Conservation (phyloP, 2,113 vertebrate species). For the Pycnonotus jocosus region DNA sequence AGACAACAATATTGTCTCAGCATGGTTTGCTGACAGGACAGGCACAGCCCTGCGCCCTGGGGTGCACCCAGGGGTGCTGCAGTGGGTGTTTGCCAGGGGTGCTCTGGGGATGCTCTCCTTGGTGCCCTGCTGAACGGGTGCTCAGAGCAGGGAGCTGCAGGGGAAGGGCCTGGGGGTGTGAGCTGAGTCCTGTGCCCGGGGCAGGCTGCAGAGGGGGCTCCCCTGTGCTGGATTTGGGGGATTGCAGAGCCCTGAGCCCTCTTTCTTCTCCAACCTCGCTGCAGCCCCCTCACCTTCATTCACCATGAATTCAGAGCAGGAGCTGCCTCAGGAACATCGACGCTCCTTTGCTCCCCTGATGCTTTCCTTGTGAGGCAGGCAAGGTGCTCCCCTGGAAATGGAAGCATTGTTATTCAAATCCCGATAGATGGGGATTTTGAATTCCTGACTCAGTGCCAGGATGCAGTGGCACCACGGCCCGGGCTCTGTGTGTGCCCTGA, state of each 20-base stretch:
- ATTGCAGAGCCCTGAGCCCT: not conserved
- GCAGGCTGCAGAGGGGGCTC: not conserved
- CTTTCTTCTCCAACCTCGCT: not conserved
- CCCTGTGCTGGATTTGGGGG: not conserved
- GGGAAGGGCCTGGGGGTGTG: not conserved
- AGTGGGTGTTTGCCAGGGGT: not conserved
- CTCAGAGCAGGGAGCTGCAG: rapidly evolving
- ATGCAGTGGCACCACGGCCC: not conserved
- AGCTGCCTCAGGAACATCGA: not conserved
- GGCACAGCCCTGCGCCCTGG: not conserved
- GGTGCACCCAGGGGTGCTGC: not conserved
- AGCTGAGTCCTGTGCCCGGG: not conserved
- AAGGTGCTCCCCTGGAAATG: not conserved
- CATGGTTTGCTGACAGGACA: not conserved
- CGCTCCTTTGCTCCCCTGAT: not conserved
- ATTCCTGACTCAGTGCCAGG: not conserved
- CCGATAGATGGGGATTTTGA: rapidly evolving
- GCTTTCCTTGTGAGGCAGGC: not conserved
- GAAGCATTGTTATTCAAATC: not conserved
- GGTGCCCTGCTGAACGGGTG: rapidly evolving
- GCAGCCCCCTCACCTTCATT: not conserved
- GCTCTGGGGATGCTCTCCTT: rapidly evolving
- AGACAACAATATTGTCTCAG: not conserved
- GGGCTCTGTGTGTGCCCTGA: not conserved
- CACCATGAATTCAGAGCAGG: not conserved